Evolutionary conservation across 1,140 invertebrate species (phyloP), one percentile per base, ranked within the genome.

Genomic region (Dryas iulia): DNA sequence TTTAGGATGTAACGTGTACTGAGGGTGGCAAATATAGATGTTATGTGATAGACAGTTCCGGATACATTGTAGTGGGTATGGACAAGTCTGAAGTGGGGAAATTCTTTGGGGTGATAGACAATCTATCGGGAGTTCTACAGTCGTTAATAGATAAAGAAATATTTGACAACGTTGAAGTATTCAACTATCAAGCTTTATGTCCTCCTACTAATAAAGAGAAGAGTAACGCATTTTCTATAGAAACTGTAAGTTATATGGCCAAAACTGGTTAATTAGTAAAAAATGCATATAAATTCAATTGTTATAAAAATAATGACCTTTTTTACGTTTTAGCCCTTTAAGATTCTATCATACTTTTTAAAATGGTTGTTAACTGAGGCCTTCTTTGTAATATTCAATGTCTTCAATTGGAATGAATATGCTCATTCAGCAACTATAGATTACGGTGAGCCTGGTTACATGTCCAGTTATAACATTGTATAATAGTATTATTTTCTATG

Each of bases 11-110:
- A 92, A 52, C 96, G 93, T 86, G 92, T 83, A 60, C 92, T 91
- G 61, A 93, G 88, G 52, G 93, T 23, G 70, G 78, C 92, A 77
- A 93, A 94, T 87, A 89, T 60, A 95, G 96, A 71, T 98, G 97
- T 81, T 98, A 96, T 82, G 92, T 98, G 3, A 94, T 98, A 14
- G 97, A 98, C 90, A 96, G 96, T 77, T 97, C 97, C 82, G 97
- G 97, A 0, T 98, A 97, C 82, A 94, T 98, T n/a, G 93, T 98
- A 0, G 92, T 97, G 12, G 95, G 96, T 0, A 94, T 96, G 70
- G 92, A 94, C 14, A 85, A 93, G 24, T 93, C 95, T 12, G 92
- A 96, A 39, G 96, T 96, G 0, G 97, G 97, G 0, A 90, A 92
- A 75, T 98, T 98, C 90, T 98, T 98, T 90, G 97, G 97, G 0